phyloP scores from a whole-genome alignment of 2,113 vertebrate genomes.

The Alligator sinensis region DNA sequence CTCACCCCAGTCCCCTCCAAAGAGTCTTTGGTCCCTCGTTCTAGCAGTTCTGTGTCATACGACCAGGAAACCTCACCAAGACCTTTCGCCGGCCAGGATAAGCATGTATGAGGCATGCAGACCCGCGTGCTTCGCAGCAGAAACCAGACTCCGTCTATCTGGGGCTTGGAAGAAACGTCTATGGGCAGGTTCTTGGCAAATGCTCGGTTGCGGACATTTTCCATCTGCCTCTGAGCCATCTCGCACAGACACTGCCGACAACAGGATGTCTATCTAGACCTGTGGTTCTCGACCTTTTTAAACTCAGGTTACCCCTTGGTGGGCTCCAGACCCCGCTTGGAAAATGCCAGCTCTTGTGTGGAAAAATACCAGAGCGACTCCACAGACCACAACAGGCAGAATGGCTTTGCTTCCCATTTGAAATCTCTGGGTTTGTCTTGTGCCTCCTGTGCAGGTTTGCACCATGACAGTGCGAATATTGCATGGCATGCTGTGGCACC shows the following conservation, averaged over 20 bases:
- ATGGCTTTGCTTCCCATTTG: no score
- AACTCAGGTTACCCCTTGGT: no score
- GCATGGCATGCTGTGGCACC: no score
- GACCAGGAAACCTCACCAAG: background rate
- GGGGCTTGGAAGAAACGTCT: background rate
- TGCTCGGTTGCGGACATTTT: background rate
- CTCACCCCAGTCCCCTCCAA: background rate
- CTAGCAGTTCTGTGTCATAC: background rate
- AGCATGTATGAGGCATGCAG: background rate
- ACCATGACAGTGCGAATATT: no score
- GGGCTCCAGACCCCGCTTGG: no score
- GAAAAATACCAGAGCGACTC: no score
- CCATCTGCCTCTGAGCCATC: background rate
- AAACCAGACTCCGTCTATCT: background rate
- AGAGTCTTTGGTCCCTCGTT: background rate
- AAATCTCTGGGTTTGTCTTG: no score
- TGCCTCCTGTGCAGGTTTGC: no score
- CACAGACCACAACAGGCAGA: no score
- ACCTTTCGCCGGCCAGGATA: background rate
- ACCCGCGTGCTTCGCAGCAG: background rate
- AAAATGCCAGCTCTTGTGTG: no score
- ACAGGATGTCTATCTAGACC: background rate
- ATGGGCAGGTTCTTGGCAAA: background rate
- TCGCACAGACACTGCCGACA: background rate
- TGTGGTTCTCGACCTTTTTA: background rate